These are phyloP conservation scores for Koerneria pararmatus DNA, from an alignment of 2,888 invertebrate species.

Conservation along the genomic window DNA sequence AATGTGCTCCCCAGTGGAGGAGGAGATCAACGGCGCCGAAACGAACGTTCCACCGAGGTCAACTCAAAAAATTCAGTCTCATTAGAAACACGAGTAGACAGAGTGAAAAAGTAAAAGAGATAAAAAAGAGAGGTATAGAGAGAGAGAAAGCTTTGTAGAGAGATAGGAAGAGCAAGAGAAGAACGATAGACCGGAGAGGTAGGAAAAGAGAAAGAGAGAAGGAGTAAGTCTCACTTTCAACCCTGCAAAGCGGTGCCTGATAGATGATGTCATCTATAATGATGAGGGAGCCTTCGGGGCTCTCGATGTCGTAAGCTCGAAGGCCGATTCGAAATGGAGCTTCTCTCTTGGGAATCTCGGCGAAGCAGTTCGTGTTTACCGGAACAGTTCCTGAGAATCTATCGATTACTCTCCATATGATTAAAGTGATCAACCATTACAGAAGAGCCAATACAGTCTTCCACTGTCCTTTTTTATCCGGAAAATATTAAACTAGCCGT, in stretches of 20 bases:
- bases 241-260: slow-evolving; percentile 53
- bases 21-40: slow-evolving; percentile 42
- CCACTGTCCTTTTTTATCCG: neutral
- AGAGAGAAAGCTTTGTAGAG: too few relatives aligned
- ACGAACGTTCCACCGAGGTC: slow-evolving; percentile 52
- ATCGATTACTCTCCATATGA: too few relatives aligned
- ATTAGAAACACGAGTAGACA: neutral
- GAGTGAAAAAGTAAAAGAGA: neutral
- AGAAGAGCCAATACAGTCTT: neutral
- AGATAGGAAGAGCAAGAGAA: neutral
- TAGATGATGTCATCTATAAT: slow-evolving; percentile 58
- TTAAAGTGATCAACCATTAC: neutral
- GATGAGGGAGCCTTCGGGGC: slow-evolving; percentile 54
- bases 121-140: too few relatives aligned
- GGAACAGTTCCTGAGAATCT: slow-evolving; percentile 37
- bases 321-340: slow-evolving; percentile 40
- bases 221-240: slow-evolving; percentile 41
- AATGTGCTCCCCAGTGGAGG: slow-evolving; percentile 41
- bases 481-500: too few relatives aligned
- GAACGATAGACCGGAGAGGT: slow-evolving; percentile 2
- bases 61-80: slow-evolving; percentile 36
- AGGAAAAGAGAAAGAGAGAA: neutral
- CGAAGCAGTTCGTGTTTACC: slow-evolving; percentile 45
- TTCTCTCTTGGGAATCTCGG: slow-evolving; percentile 49
- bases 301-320: slow-evolving; percentile 54